Conservation (phyloP, 2,888 invertebrate species). For the Agelastica alni region DNA sequence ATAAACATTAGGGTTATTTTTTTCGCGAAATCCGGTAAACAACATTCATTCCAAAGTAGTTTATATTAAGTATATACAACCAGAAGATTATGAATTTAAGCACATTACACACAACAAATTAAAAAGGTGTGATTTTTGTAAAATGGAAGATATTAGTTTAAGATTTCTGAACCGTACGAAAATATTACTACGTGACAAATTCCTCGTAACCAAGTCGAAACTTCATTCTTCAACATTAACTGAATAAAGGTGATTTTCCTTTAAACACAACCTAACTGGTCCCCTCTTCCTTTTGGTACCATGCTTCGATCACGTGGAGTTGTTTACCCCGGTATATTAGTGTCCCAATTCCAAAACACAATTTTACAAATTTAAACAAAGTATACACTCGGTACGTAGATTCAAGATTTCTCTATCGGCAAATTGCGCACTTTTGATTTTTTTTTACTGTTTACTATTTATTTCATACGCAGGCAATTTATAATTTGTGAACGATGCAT, state of each 20-base stretch:
- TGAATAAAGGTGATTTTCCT: slow-evolving; percentile 47
- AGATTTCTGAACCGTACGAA: slow-evolving; percentile 7
- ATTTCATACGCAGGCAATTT: slow-evolving; percentile 1
- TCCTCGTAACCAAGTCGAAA: slow-evolving; percentile 38
- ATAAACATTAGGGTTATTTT: slow-evolving; percentile 24
- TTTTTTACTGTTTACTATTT: slow-evolving; percentile 5
- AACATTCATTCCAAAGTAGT: slow-evolving; percentile 16
- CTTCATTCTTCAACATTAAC: slow-evolving; percentile 43
- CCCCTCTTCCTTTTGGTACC: slow-evolving; percentile 41
- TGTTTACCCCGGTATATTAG: slow-evolving; percentile 47
- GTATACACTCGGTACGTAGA: not conserved
- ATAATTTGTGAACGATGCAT: slow-evolving; percentile 1
- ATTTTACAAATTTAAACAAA: not conserved
- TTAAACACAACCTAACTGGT: slow-evolving; percentile 25
- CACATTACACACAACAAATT: not conserved
- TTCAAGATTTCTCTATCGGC: slow-evolving; percentile 8
- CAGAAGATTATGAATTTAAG: not conserved
- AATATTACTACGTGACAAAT: slow-evolving; percentile 44
- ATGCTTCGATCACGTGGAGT: slow-evolving; percentile 55
- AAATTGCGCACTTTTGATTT: slow-evolving; percentile 25
- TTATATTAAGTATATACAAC: not conserved
- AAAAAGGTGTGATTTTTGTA: not conserved
- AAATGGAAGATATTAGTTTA: slow-evolving; percentile 15
- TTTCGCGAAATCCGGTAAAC: slow-evolving; percentile 5
- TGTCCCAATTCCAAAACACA: slow-evolving; percentile 8